Percentiles rank a stretch among this genome's conserved stretches.
Evolutionary conservation across 2,797 vertebrate species (phyloP).

Genomic region (Pangasius mekongensis): DNA sequence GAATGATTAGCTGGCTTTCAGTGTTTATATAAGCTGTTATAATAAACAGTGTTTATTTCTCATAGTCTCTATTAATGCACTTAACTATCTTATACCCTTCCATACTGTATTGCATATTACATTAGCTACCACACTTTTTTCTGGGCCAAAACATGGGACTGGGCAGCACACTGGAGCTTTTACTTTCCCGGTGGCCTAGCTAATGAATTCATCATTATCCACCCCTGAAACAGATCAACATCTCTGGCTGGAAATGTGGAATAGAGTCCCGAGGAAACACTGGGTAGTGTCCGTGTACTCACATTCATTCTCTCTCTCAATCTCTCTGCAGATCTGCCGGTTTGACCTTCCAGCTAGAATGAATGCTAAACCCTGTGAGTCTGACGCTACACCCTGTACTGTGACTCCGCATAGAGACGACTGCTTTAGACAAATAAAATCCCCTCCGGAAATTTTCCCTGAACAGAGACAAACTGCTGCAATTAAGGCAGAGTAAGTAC

Average conservation of each 20-base stretch:
- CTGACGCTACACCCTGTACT: background rate
- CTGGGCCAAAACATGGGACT: background rate
- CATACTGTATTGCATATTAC: background rate
- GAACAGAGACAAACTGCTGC: constrained; percentile 31
- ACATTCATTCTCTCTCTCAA: background rate
- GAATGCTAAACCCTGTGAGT: constrained; percentile 15
- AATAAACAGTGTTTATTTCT: background rate
- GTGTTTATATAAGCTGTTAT: too few relatives aligned
- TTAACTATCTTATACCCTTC: background rate
- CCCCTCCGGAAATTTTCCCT: constrained; percentile 3
- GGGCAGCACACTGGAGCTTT: background rate
- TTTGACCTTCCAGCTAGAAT: constrained; percentile 12
- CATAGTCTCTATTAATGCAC: background rate
- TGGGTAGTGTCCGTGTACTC: background rate
- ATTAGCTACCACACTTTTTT: background rate
- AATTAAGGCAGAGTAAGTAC: constrained; percentile 12
- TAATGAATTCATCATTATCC: background rate
- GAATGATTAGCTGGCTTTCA: too few relatives aligned
- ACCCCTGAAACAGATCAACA: background rate
- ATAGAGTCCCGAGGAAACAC: background rate
- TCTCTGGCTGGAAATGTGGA: background rate
- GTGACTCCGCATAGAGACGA: constrained; percentile 31
- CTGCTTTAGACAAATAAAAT: constrained; percentile 13
- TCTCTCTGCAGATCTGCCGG: background rate
- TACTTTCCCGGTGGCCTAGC: background rate